Evolutionary conservation across 2,797 vertebrate genomes (phyloP), one percentile per base, ranked within the genome.

Genomic region (Sebastes alutus): DNA sequence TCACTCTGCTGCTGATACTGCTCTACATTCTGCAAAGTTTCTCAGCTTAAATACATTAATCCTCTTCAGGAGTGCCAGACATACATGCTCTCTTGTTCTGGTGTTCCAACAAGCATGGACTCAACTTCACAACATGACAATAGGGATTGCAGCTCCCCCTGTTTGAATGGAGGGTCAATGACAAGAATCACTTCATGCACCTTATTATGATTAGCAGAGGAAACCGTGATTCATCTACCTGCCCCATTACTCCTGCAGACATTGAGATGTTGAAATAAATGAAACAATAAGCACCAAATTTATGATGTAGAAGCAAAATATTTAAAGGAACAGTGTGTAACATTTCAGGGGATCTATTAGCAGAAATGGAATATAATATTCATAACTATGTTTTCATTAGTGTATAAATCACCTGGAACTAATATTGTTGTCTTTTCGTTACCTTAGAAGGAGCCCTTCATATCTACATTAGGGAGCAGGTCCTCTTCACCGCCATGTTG

Each of bases 131-230:
- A 30, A 5, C 7, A 29, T 46, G 11, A 42, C 23, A 20, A 12
- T 20, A 30, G 35, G 52, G 20, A 67, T 70, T 30, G 35, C 60
- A 86, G 88, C 73, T 83, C 91, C 92, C 90, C 89, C 93, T 95
- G 80, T 86, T 70, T 86, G 82, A 80, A 55, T 38, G 90, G 93
- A 89, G 90, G 91, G 25, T 54, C 29, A 79, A 68, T 4, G 63
- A 72, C 78, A 20, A 9, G 14, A 52, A 11, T n/a, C 0, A 8
- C 42, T 61, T 54, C 10, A 60, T n/a, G 5, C 13, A 35, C 11
- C 1, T 18, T 11, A 13, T 10, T 42, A 46, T 46, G 42, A 46
- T 46, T 18, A 18, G 1, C 42, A 46, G 0, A 42, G 33, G 4
- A 46, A 58, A 56, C 14, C 7, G 0, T 20, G 12, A 38, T 14